Conservation (phyloP, 1,140 invertebrate genomes). For the Neuroterus valhalla region DNA sequence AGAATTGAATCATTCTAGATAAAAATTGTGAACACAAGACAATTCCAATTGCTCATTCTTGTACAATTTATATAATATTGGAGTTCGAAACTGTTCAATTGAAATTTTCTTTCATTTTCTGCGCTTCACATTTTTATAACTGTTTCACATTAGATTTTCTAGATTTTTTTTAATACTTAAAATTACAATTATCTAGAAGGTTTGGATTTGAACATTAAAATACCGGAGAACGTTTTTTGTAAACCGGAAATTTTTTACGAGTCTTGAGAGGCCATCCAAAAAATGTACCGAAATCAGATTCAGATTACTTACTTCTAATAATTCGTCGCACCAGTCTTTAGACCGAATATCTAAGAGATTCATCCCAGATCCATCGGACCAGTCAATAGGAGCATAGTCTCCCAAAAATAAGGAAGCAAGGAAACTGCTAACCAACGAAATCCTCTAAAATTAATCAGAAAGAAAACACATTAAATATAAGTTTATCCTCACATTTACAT, state of each 20-base stretch:
- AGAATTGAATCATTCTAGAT: too few relatives aligned
- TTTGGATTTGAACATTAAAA: not conserved
- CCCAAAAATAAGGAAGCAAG: constrained; percentile 92
- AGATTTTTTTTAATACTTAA: not conserved
- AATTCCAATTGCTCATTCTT: too few relatives aligned
- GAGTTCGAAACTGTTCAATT: too few relatives aligned
- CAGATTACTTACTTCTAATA: constrained; percentile 79
- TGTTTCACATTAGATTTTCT: not conserved
- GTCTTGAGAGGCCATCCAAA: too few relatives aligned
- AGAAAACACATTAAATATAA: constrained; percentile 36
- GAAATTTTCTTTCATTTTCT: too few relatives aligned
- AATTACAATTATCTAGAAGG: not conserved
- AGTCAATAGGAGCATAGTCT: constrained; percentile 92
- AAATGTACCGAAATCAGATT: not conserved
- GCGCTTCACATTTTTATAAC: not conserved
- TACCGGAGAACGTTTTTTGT: too few relatives aligned
- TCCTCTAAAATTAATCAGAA: constrained; percentile 79
- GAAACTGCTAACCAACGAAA: constrained; percentile 96
- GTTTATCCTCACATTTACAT: not conserved
- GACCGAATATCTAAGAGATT: constrained; percentile 92
- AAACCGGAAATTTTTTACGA: too few relatives aligned
- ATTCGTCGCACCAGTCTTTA: constrained; percentile 85
- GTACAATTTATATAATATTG: too few relatives aligned
- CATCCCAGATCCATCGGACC: constrained; percentile 96
- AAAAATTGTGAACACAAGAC: too few relatives aligned